Evolutionary conservation across 1,140 invertebrate genomes (phyloP), one percentile per base, ranked within the genome.

Genomic region (Drosophila novamexicana): DNA sequence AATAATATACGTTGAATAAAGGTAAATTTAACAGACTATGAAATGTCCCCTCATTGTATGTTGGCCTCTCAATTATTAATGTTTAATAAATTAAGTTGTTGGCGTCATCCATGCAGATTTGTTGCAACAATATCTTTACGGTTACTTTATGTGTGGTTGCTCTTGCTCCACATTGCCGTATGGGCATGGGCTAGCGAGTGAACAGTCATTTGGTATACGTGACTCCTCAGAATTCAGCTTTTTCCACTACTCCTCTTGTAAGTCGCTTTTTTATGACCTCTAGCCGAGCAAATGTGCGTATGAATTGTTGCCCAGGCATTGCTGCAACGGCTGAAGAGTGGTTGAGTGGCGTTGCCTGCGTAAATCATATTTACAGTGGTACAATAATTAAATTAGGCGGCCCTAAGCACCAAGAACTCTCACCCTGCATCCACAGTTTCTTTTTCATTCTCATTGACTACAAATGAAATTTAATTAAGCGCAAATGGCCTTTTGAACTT

Each of bases 311-410:
- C 50, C 61, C 34, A 53, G 53, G 10, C 65, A 54, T 40, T 7
- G 69, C 59, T 44, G 29, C 40, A 52, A 34, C 34, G 29, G 52
- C 59, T 67, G 39, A 66, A 73, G 64, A 65, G 76, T 72, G 76
- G 76, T 62, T 45, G 45, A 63, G 42, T 42, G 58, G 18, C 57
- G 36, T 34, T 50, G 67, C 52, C 59, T 67, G 72, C 76, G 77
- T 84, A 83, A 83, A 84, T 83, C 81, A 84, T 84, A 84, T 84
- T 84, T 84, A 80, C 81, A 84, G 81, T 84, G 81, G 77, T 80
- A 77, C 81, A 77, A 79, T 84, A 84, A 84, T 84, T 84, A 68
- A 84, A 84, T 84, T 84, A 84, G 68, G 57, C 32, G 50, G 22
- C 59, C 81, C 63, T 67, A 47, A 64, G 40, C 61, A 56, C 47